phyloP scores from a whole-genome alignment of 2,888 invertebrate species.

The Amiota minor region DNA sequence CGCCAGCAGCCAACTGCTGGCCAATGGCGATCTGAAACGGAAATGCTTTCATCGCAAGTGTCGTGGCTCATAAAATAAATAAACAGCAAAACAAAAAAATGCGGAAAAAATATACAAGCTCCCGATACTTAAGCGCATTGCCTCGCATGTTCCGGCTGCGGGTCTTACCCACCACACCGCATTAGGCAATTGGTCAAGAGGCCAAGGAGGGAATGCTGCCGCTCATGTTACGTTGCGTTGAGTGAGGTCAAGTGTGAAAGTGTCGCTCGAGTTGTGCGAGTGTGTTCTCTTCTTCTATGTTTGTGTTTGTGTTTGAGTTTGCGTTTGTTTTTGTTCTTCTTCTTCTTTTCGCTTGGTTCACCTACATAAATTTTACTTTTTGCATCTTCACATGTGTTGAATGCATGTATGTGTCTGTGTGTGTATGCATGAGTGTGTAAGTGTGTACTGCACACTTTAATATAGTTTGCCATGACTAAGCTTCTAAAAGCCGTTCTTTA shows the following conservation, averaged over 20 bases:
- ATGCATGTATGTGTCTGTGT: constrained; percentile 41
- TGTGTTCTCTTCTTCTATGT: constrained; percentile 40
- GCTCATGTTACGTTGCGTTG: constrained; percentile 30
- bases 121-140: constrained; percentile 40
- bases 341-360: neutral
- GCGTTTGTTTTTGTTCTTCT: constrained; percentile 10
- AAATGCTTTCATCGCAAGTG: constrained; percentile 68
- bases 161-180: constrained; percentile 15
- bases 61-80: constrained; percentile 58
- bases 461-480: constrained; percentile 36
- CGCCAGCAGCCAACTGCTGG: neutral
- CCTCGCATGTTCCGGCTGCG: constrained; percentile 11
- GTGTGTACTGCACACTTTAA: constrained; percentile 30
- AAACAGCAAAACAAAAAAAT: neutral
- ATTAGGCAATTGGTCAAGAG: constrained; percentile 51
- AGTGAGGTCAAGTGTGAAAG: constrained; percentile 66
- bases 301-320: constrained; percentile 56
- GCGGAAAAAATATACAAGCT: too few relatives aligned
- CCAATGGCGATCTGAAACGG: constrained; percentile 55
- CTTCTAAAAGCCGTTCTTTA: constrained; percentile 22
- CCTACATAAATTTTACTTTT: constrained; percentile 58
- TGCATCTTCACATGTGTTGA: constrained; percentile 50
- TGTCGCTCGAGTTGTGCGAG: constrained; percentile 42
- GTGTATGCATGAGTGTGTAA: neutral
- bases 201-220: constrained; percentile 52